Evolutionary conservation across 2,888 invertebrate species (phyloP), one percentile per base, ranked within the genome.

Genomic region (Branchellion lobata): DNA sequence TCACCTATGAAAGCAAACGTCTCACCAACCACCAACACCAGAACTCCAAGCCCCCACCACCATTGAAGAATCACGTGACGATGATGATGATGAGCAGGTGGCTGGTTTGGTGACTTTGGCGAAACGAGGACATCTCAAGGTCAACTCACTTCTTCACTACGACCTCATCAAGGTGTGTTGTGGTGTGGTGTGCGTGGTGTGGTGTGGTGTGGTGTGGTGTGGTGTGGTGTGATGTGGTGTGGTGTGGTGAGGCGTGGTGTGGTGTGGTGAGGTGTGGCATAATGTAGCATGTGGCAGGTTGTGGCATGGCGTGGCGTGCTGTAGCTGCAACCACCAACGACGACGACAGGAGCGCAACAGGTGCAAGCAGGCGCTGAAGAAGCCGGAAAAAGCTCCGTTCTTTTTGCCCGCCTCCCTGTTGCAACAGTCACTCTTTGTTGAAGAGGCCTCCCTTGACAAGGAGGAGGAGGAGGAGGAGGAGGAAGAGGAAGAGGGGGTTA

Each of bases 321-420:
- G n/a, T n/a, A n/a, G n/a, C n/a, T n/a, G n/a, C n/a, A n/a, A n/a
- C n/a, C n/a, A n/a, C n/a, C n/a, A n/a, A n/a, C n/a, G n/a, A n/a
- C n/a, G n/a, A n/a, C n/a, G n/a, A n/a, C n/a, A 88, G 88, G 83
- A 85, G 84, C 86, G 93, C 82, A 98, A 98, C 87, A 96, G 94
- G 86, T 96, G 97, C 0, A 94, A 92, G 87, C 92, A 92, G 75
- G 91, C 93, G 0, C 91, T 93, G 0, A 94, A 94, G 85, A 90
- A 91, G 0, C 92, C 94, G 0, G 94, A 94, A 88, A 91, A 92
- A 0, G 97, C 96, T 0, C 98, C 98, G 0, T 99, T 99, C 89
- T 98, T 99, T 87, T 89, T 98, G 76, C 96, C 97, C 0, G 96
- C 96, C 0, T 90, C 96, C 79, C 91, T 94, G 0, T n/a, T 57